Percentiles rank a stretch among this genome's conserved stretches.
These are phyloP conservation scores for Geotrypetes seraphini DNA, from an alignment of 2,797 vertebrate species.

Conservation along the genomic window DNA sequence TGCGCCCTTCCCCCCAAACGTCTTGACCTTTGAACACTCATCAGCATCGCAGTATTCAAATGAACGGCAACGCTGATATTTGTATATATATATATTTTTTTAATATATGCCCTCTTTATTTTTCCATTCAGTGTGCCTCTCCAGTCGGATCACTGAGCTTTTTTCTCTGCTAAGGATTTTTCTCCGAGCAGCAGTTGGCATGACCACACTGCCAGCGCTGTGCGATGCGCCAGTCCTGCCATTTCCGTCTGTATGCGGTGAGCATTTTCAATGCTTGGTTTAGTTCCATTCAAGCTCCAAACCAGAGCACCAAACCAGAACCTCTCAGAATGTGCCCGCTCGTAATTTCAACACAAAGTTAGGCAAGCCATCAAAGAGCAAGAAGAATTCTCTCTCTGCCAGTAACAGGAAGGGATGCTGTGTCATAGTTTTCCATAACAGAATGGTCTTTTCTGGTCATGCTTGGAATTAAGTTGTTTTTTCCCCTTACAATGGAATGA, in stretches of 20 bases:
- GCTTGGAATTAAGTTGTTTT: constrained; percentile 9
- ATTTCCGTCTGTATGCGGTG: constrained; percentile 9
- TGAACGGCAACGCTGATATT: too few relatives aligned
- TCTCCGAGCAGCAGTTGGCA: neutral
- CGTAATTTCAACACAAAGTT: constrained; percentile 35
- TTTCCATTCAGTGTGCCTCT: too few relatives aligned
- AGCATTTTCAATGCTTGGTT: constrained; percentile 23
- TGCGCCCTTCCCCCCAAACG: too few relatives aligned
- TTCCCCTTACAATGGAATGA: too few relatives aligned
- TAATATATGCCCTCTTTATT: too few relatives aligned
- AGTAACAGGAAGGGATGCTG: constrained; percentile 33
- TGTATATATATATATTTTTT: too few relatives aligned
- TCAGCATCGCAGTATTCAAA: too few relatives aligned
- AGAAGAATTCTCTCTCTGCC: constrained; percentile 38
- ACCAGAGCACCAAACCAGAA: constrained; percentile 21
- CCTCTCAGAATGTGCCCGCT: neutral
- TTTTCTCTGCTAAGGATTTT: neutral
- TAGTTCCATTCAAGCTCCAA: constrained; percentile 29
- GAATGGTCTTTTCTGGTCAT: constrained; percentile 36
- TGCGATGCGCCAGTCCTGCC: neutral
- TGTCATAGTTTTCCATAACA: constrained; percentile 34
- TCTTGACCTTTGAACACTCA: too few relatives aligned
- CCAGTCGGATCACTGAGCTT: neutral
- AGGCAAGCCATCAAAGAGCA: constrained; percentile 34
- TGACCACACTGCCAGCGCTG: rapidly evolving